Percentiles rank a stretch among this genome's conserved stretches.
Evolutionary conservation across 2,888 invertebrate genomes (phyloP).

Genomic region (Synergus itoensis): DNA sequence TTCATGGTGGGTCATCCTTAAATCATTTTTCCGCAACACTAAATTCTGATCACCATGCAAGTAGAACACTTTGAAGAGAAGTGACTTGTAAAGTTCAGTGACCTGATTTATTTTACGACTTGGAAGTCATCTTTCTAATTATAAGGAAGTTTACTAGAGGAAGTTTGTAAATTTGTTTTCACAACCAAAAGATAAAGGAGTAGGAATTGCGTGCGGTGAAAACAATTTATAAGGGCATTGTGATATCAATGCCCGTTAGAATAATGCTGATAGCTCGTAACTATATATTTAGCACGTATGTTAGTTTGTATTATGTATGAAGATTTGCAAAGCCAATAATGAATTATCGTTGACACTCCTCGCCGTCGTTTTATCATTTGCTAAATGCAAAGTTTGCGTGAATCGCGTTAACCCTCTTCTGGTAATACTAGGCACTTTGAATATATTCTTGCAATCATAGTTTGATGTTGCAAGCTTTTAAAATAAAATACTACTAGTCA

Average conservation of each 20-base stretch:
- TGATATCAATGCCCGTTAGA: slow-evolving; percentile 9
- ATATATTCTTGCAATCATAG: neutral
- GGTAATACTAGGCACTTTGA: neutral
- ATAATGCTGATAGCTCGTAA: slow-evolving; percentile 15
- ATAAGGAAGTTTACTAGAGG: neutral
- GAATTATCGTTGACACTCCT: slow-evolving; percentile 28
- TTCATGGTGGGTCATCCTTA: neutral
- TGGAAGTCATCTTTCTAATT: neutral
- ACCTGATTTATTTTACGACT: slow-evolving; percentile 4
- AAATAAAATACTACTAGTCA: neutral
- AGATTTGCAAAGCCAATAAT: slow-evolving; percentile 23
- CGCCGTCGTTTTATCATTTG: slow-evolving; percentile 23
- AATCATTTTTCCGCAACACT: slow-evolving; percentile 2
- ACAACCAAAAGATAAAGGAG: neutral
- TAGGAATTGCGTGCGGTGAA: neutral
- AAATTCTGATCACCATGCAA: neutral
- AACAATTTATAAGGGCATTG: neutral
- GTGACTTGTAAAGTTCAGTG: slow-evolving; percentile 19
- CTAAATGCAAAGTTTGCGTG: neutral
- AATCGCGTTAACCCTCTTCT: neutral
- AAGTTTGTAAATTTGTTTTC: neutral
- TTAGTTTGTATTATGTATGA: slow-evolving; percentile 2
- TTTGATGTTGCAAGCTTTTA: neutral
- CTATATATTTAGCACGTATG: slow-evolving; percentile 9
- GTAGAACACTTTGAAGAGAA: neutral